Base-by-base conservation (phyloP, 2,113 vertebrate species). In the Forbesichthys papilliferus region DNA sequence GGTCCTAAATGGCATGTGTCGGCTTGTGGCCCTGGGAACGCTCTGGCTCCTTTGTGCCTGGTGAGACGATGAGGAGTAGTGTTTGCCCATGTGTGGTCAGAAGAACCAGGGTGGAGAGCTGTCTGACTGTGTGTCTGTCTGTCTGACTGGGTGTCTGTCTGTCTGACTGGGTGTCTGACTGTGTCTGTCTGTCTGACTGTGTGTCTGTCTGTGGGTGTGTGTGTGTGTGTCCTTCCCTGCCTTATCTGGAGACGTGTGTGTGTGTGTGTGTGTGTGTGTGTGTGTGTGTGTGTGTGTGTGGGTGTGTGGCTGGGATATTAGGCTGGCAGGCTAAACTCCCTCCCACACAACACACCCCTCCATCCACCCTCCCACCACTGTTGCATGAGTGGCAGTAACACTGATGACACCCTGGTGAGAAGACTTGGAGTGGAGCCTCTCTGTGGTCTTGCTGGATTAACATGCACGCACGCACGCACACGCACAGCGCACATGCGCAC, bases 1-100 rank as follows among this genome's bases (percentile, higher is more conserved):
- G 33, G 54, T 75, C 72, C 83, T 87, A 75, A 86, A 83, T 84
- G 84, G 73, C 81, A 82, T 83, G 81, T 83, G 84, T 86, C 84
- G 84, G 84, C 85, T 84, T 86, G 84, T 81, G 83, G 84, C 81
- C 84, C 80, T 84, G 84, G 86, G 84, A 91, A 89, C 51, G 66
- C 81, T 84, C 71, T 7, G n/a, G 65, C 71, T 80, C 88, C 81
- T 86, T 88, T 88, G 83, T 89, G 84, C 82, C 80, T 52, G 34
- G 77, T 81, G 78, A 79, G 79, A 82, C 80, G 82, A 87, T 84
- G 75, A 89, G 76, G 78, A 83, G 75, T 86, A 72, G 74, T 83
- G 85, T 88, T 85, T 84, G 75, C 82, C 84, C 68, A 75, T 78
- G 82, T 86, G 84, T 78, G 74, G 73, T 63, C 71, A 48, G 48